A percentile compares a stretch with the other conserved stretches of the same genome.
Conservation (phyloP, 2,888 invertebrate genomes). For the Noctua fimbriata region DNA sequence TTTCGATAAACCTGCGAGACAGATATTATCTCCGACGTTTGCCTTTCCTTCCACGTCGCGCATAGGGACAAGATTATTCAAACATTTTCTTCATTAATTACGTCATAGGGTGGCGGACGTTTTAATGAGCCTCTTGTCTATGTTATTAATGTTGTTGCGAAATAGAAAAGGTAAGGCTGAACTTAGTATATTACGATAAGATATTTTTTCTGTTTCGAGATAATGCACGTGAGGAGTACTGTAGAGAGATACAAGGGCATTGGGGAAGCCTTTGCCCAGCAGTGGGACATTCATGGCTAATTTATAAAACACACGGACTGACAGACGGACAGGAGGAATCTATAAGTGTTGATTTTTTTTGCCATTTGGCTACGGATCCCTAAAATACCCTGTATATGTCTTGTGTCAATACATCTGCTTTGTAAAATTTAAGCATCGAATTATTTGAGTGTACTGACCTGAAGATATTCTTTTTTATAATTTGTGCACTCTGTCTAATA, state of each 20-base stretch:
- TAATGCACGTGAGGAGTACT: background rate
- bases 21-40: background rate
- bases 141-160: slow-evolving; percentile 47
- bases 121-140: slow-evolving; percentile 46
- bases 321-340: background rate
- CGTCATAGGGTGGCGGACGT: slow-evolving; percentile 24
- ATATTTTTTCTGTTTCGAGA: background rate
- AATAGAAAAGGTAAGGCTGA: slow-evolving; percentile 13
- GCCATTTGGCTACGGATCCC: background rate
- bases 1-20: background rate
- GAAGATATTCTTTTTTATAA: background rate
- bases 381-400: background rate
- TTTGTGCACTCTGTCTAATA: background rate
- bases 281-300: background rate
- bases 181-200: background rate
- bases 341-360: background rate
- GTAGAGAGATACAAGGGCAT: background rate
- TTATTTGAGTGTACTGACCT: background rate
- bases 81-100: slow-evolving; percentile 51
- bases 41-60: slow-evolving; percentile 14
- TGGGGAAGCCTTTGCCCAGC: background rate
- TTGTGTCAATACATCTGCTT: background rate
- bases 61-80: slow-evolving; percentile 19
- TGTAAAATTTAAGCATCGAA: background rate
- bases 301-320: background rate